These are phyloP conservation scores for Eulemur coronatus DNA, from an alignment of 2,797 vertebrate genomes.

Conservation along the genomic window DNA sequence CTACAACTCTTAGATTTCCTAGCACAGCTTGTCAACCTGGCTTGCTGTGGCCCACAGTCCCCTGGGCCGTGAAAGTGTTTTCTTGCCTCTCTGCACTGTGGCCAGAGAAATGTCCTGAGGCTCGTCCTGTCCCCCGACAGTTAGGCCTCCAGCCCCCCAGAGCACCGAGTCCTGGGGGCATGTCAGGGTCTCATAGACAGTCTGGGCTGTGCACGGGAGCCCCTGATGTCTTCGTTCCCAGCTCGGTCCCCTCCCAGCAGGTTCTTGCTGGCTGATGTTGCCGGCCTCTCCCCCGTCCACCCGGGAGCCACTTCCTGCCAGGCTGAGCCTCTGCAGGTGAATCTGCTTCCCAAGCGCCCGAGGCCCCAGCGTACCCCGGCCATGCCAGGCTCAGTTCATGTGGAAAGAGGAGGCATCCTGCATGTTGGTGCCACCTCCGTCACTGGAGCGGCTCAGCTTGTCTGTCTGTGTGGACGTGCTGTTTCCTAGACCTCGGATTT, in stretches of 20 bases:
- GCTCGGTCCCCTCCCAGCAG: background rate
- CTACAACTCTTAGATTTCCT: background rate
- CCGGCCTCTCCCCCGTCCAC: accelerated
- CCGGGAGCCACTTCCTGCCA: background rate
- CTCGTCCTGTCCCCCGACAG: accelerated
- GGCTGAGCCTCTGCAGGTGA: too few relatives aligned
- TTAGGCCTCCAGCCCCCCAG: background rate
- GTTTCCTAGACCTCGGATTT: background rate
- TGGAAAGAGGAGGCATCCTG: background rate
- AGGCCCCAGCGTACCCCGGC: background rate
- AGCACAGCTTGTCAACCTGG: accelerated
- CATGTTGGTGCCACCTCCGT: too few relatives aligned
- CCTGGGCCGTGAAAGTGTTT: background rate
- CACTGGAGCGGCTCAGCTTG: background rate
- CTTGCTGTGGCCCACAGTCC: background rate
- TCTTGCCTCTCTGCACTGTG: background rate
- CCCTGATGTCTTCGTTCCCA: background rate
- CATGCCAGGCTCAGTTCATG: accelerated
- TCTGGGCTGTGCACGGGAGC: background rate
- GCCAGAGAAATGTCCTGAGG: background rate
- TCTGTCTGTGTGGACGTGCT: accelerated
- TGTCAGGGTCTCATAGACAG: background rate
- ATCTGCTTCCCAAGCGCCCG: background rate
- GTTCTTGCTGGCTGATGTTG: background rate
- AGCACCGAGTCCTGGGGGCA: background rate